Evolutionary conservation across 2,888 invertebrate genomes (phyloP), one percentile per base, ranked within the genome.

Genomic region (Morpho achilles): DNA sequence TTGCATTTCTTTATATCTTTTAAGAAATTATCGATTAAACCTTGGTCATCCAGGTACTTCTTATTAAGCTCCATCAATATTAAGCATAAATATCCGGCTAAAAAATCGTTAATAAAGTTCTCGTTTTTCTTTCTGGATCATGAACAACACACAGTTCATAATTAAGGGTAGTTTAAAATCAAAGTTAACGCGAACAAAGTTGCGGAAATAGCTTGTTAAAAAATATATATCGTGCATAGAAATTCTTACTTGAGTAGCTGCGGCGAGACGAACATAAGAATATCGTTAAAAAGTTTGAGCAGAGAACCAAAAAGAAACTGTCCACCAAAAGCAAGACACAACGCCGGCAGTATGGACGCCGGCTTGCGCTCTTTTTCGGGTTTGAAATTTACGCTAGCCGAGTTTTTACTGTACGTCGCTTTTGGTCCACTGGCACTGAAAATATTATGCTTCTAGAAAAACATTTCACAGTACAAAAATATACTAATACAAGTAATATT

Each of bases 231-330:
- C 5, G 43, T 23, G n/a, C 32, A 44, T 54, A 40, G 23, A 23
- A 42, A 40, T 3, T 47, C 80, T 93, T 89, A 97, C 97, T 93
- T 94, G 62, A 98, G 92, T 71, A 99, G 91, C 82, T 97, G 95
- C 0, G 99, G 99, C 69, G 96, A 97, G 47, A 96, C 92, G 84
- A 99, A 99, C 66, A 96, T 96, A 56, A 99, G 82, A 10, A 95
- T 64, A 84, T 98, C 98, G 73, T 96, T 96, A 44, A 94, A 73
- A 0, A 98, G 80, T 83, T 98, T 98, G 65, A 98, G 90, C 54
- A 94, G 79, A 0, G 96, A 92, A n/a, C 98, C 98, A 70, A 97
- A 94, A 1, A 98, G 62, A 77, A 98, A 97, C 57, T 96, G 95
- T 1, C 94, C 93, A 50, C 98, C 97, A 80, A 98, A 99, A 6